Evolutionary conservation across 2,797 vertebrate species (phyloP), one percentile per base, ranked within the genome.

Genomic region (Cynopterus sphinx): DNA sequence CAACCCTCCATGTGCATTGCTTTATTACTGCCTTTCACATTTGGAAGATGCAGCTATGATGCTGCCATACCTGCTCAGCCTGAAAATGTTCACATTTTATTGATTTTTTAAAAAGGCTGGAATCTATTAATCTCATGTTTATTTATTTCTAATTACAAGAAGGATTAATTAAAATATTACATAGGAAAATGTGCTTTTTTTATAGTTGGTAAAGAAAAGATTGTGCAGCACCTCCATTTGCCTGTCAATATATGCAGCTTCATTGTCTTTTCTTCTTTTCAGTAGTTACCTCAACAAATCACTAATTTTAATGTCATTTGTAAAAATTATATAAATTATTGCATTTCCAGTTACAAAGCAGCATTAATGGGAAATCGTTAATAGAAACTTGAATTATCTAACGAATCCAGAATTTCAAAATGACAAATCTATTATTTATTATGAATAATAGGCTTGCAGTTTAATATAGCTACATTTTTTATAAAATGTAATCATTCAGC

Each of bases 371-470:
- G 61, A 97, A 94, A 86, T 87, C 84, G 57, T 96, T 94, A 78
- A 96, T 95, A 67, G 94, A 68, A 90, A 43, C 16, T 63, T 92
- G 92, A 94, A 82, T 97, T 67, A 94, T 87, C n/a, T 94, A 82
- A 95, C 81, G 12, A 74, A 92, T 92, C 39, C 26, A 88, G 85
- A 94, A 94, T 86, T 96, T 96, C 12, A 57, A 93, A 95, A 77
- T 86, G 73, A 87, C 33, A 81, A 55, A 92, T 93, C 63, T 93
- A 43, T 87, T 92, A 94, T 97, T 93, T 90, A 83, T 82, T 83
- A 51, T 87, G 51, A 91, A 68, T 90, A 87, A 78, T 70, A 91
- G 33, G 86, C 12, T 17, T 59, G 11, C 11, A 61, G 3, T 90
- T 92, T 85, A 87, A 79, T 82, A 59, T 81, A 77, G 21, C 53